Percentiles rank a stretch among this genome's conserved stretches.
These are phyloP conservation scores for Limanda limanda DNA, from an alignment of 2,113 vertebrate species.

Conservation along the genomic window DNA sequence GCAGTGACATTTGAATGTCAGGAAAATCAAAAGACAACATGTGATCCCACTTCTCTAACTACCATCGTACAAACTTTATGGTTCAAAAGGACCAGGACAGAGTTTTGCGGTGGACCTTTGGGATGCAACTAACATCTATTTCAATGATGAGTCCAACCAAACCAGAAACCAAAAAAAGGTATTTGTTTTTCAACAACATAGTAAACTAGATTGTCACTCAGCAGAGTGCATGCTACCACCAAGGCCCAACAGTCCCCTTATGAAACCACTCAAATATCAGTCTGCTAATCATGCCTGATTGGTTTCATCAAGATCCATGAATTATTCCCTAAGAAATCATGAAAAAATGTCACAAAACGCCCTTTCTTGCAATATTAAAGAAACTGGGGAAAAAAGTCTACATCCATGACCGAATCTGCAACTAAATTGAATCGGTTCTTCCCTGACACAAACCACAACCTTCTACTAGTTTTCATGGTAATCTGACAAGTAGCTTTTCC, in stretches of 20 bases:
- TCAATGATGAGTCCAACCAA: neutral
- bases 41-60: neutral
- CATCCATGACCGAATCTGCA: too few species aligned
- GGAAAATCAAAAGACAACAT: slow-evolving; percentile 10
- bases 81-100: neutral
- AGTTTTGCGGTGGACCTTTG: neutral
- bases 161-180: too few species aligned
- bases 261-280: neutral
- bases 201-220: too few species aligned
- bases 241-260: too few species aligned
- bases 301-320: neutral
- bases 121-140: neutral
- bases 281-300: neutral
- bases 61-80: neutral
- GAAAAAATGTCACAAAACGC: neutral
- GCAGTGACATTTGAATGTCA: slow-evolving; percentile 42
- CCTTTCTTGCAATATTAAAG: too few species aligned
- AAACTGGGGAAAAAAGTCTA: too few species aligned
- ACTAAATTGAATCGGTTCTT: too few species aligned
- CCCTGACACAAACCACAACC: too few species aligned
- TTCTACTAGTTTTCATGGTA: too few species aligned
- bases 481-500: too few species aligned
- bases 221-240: too few species aligned
- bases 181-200: too few species aligned
- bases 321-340: neutral